Percentiles rank a stretch among this genome's conserved stretches.
Conservation (phyloP, 2,888 invertebrate genomes). For the Gerris lacustris region DNA sequence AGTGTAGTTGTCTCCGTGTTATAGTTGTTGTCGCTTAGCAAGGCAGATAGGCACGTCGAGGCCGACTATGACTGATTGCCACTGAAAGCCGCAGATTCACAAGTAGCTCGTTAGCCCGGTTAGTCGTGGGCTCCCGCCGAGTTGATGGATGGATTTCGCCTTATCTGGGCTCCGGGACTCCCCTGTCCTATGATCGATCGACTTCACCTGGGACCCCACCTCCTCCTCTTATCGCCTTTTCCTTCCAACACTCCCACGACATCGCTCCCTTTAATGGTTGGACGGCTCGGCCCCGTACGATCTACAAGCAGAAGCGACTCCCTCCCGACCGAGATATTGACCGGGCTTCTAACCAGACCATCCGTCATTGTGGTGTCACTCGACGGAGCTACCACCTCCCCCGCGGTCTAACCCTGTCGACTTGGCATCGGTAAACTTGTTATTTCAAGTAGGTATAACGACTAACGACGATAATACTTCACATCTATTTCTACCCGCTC, state of each 20-base stretch:
- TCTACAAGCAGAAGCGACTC: background rate
- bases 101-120: background rate
- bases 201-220: background rate
- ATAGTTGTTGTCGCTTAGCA: too few relatives aligned
- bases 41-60: background rate
- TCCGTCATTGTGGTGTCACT: background rate
- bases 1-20: background rate
- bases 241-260: background rate
- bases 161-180: background rate
- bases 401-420: background rate
- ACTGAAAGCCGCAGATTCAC: constrained; percentile 5
- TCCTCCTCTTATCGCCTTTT: too few relatives aligned
- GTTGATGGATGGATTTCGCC: constrained; percentile 3
- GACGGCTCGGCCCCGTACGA: background rate
- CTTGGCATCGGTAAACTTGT: background rate
- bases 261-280: background rate
- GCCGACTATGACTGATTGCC: background rate
- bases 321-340: background rate
- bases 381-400: background rate
- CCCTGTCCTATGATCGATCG: background rate
- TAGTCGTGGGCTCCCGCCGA: background rate
- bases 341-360: background rate
- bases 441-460: background rate
- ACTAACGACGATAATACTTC: too few relatives aligned
- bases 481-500: too few relatives aligned